Conservation (phyloP, 2,888 invertebrate species). For the Pristionchus entomophagus region DNA sequence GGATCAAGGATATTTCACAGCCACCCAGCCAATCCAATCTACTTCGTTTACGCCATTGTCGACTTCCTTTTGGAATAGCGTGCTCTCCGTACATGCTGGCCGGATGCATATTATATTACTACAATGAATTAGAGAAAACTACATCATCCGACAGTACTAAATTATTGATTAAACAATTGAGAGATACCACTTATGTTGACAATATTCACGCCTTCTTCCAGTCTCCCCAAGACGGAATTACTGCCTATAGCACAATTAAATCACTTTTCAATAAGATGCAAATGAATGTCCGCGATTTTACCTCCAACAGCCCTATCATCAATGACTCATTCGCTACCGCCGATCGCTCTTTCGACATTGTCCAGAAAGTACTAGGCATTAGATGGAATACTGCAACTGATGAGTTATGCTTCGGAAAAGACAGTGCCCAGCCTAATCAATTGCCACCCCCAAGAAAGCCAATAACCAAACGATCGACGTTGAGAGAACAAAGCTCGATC, state of each 20-base stretch:
- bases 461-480: neutral
- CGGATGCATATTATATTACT: neutral
- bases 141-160: neutral
- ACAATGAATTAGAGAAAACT: neutral
- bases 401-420: neutral
- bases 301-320: neutral
- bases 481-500: neutral
- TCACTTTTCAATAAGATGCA: neutral
- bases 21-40: neutral
- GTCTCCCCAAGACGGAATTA: neutral
- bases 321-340: neutral
- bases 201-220: neutral
- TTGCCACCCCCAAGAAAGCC: neutral
- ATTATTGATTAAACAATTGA: neutral
- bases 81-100: neutral
- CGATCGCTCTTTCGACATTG: neutral
- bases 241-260: neutral
- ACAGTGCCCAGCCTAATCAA: too few species aligned
- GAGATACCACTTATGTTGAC: neutral
- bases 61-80: neutral
- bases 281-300: slow-evolving; percentile 11
- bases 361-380: neutral
- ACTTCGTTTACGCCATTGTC: neutral
- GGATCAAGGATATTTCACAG: neutral
- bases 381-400: neutral